These are phyloP conservation scores for Eptatretus burgeri DNA, from an alignment of 2,113 vertebrate genomes.

Conservation along the genomic window DNA sequence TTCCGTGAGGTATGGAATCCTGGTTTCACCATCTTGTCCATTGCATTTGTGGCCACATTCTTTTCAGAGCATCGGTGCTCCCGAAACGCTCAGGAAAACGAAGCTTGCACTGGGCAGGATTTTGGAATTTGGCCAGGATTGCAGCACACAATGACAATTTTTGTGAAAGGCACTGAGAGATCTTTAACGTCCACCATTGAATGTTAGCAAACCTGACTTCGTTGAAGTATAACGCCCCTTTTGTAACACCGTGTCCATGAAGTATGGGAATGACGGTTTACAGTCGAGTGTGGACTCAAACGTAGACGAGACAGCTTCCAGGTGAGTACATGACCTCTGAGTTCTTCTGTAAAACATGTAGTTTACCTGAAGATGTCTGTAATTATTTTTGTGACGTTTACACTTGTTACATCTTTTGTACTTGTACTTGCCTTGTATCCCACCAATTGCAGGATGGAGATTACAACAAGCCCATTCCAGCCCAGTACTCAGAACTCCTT, in stretches of 20 bases:
- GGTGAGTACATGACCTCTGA: too few species aligned
- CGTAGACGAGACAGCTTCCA: too few species aligned
- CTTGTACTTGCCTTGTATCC: background rate
- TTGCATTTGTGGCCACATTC: too few species aligned
- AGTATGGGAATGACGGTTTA: too few species aligned
- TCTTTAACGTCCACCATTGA: background rate
- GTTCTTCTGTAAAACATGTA: too few species aligned
- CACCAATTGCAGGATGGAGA: conserved; percentile 47
- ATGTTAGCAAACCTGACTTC: too few species aligned
- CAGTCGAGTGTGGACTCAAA: too few species aligned
- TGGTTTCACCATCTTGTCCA: background rate
- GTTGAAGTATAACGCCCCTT: too few species aligned
- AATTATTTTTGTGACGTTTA: background rate
- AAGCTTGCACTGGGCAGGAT: background rate
- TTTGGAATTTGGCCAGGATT: background rate
- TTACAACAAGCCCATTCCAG: conserved; percentile 93
- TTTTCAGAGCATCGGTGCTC: background rate
- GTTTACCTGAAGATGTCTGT: background rate
- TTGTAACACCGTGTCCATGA: too few species aligned
- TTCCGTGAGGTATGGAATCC: conserved; percentile 44
- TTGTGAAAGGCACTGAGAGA: background rate
- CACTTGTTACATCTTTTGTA: background rate
- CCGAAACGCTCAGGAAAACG: background rate
- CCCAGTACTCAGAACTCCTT: conserved; percentile 67
- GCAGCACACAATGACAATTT: background rate